phyloP scores from a whole-genome alignment of 2,797 vertebrate species.

The Sus cebifrons region DNA sequence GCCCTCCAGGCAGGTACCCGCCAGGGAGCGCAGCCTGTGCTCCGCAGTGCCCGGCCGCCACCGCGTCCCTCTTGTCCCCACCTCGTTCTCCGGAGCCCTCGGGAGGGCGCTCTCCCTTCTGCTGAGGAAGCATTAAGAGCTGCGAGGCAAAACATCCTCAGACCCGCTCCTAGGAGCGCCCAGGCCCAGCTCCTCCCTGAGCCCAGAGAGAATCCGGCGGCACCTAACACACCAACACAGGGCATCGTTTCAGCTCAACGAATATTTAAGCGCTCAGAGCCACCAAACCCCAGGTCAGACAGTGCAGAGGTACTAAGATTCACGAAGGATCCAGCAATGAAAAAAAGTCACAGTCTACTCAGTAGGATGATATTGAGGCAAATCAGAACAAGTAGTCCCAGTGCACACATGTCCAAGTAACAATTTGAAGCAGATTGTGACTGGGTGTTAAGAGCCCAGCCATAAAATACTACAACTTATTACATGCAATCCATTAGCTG shows the following conservation, averaged over 20 bases:
- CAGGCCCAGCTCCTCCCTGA: not conserved
- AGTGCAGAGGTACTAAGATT: not conserved
- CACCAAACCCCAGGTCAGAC: not conserved
- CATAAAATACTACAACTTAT: not conserved
- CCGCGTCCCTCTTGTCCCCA: not conserved
- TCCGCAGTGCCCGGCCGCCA: not conserved
- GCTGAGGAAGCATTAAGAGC: not conserved
- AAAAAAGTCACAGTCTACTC: not conserved
- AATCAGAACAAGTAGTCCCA: conserved; percentile 42
- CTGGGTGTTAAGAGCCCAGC: not conserved
- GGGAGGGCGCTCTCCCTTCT: not conserved
- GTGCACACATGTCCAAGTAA: conserved; percentile 39
- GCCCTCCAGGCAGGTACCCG: not conserved
- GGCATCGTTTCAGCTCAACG: not conserved
- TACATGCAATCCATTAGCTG: not conserved
- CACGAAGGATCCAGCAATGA: not conserved
- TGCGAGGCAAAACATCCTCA: not conserved
- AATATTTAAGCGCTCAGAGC: not conserved
- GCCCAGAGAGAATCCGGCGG: not conserved
- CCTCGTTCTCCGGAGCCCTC: not conserved
- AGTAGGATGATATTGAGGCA: conserved; percentile 53
- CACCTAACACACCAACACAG: not conserved
- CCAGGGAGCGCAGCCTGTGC: not conserved
- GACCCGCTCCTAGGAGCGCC: not conserved
- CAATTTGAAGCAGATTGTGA: conserved; percentile 58